A percentile compares a stretch with the other conserved stretches of the same genome.
phyloP scores from a whole-genome alignment of 1,140 invertebrate species.

The Leguminivora glycinivorella region DNA sequence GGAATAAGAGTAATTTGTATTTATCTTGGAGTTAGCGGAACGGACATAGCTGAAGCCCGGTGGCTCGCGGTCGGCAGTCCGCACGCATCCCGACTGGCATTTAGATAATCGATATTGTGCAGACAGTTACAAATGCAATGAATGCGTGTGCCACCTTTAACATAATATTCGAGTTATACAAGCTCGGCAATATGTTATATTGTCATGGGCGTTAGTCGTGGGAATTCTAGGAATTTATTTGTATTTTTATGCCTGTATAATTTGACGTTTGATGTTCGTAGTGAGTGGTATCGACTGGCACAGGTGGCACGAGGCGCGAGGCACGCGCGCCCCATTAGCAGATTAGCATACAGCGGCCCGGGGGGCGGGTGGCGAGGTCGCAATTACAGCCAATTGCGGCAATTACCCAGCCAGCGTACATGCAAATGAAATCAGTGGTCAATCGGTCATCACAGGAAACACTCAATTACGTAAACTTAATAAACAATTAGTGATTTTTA shows the following conservation, averaged over 20 bases:
- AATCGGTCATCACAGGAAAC: not conserved
- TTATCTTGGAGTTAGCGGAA: not conserved
- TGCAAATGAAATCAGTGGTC: not conserved
- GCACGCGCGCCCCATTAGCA: slow-evolving; percentile 13
- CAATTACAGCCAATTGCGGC: not conserved
- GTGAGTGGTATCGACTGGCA: not conserved
- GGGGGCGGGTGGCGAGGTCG: not conserved
- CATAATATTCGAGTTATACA: not conserved
- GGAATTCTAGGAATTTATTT: not conserved
- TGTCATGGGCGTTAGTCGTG: not conserved
- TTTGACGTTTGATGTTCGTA: not conserved
- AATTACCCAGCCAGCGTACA: slow-evolving; percentile 11
- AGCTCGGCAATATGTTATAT: not conserved
- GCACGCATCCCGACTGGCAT: slow-evolving; percentile 5
- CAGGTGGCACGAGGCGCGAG: not conserved
- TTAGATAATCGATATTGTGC: not conserved
- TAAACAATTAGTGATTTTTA: not conserved
- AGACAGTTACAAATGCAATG: slow-evolving; percentile 8
- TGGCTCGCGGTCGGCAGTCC: slow-evolving; percentile 2
- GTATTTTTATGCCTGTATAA: not conserved
- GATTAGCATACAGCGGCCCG: slow-evolving; percentile 5
- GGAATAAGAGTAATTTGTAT: not conserved
- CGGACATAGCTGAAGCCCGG: slow-evolving; percentile 3
- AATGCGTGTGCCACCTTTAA: slow-evolving; percentile 6
- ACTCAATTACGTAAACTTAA: not conserved